phyloP scores from a whole-genome alignment of 2,888 invertebrate species.

The Iphiclides podalirius region DNA sequence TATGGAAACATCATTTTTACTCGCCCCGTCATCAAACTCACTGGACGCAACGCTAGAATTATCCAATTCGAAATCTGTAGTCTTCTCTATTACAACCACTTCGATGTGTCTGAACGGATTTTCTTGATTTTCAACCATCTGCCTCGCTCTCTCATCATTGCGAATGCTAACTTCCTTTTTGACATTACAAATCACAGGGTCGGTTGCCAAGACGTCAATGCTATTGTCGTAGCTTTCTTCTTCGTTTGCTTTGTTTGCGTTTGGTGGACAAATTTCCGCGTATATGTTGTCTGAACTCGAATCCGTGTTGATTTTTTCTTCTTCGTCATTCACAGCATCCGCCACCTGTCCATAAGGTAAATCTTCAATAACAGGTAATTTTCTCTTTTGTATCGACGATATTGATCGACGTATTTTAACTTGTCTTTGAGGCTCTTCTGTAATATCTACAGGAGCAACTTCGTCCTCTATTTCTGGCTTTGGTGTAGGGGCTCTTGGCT shows the following conservation, averaged over 20 bases:
- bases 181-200: slow-evolving; percentile 73
- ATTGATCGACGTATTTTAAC: slow-evolving; percentile 76
- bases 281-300: slow-evolving; percentile 83
- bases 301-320: slow-evolving; percentile 67
- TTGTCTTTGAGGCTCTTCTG: slow-evolving; percentile 65
- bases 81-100: slow-evolving; percentile 76
- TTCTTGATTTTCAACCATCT: slow-evolving; percentile 69
- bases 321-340: slow-evolving; percentile 78
- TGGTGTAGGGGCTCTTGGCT: slow-evolving; percentile 71
- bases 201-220: slow-evolving; percentile 66
- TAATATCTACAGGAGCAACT: slow-evolving; percentile 56
- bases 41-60: slow-evolving; percentile 68
- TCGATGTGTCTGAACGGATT: slow-evolving; percentile 75
- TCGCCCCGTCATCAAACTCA: slow-evolving; percentile 63
- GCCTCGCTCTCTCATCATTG: slow-evolving; percentile 69
- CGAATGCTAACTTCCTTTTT: slow-evolving; percentile 72
- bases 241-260: slow-evolving; percentile 55
- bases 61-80: slow-evolving; percentile 70
- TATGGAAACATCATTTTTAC: slow-evolving; percentile 68
- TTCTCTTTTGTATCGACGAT: slow-evolving; percentile 76
- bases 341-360: slow-evolving; percentile 85
- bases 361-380: slow-evolving; percentile 81
- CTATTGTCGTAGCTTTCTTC: slow-evolving; percentile 68
- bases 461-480: slow-evolving; percentile 69
- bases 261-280: slow-evolving; percentile 83